Evolutionary conservation across 2,888 invertebrate species (phyloP), one percentile per base, ranked within the genome.

Genomic region (Drosophila colorata): DNA sequence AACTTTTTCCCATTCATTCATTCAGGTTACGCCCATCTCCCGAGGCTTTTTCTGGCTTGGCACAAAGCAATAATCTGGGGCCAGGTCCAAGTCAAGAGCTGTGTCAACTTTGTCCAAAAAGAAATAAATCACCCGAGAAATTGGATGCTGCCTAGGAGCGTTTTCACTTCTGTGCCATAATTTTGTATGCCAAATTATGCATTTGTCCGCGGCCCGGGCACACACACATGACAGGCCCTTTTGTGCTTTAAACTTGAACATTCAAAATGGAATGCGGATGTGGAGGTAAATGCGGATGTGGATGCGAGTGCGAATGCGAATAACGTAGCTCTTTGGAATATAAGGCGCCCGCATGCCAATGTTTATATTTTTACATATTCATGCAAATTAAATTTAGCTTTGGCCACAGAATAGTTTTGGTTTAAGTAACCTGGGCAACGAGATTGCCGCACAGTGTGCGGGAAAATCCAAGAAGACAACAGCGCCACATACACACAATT

Each of bases 81-180:
- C 44, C 69, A 59, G 61, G 66, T 61, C 65, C 71, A 52, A 80
- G 80, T 78, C 76, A 71, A 80, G 78, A 74, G 78, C 82, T 84
- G 66, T 73, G 85, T 80, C 84, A 88, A 87, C 79, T 79, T 83
- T 69, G 79, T 70, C 67, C 73, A 75, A 66, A 87, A 68, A 43
- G 58, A 87, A 74, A 87, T 87, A 85, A 88, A 88, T 88, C 87
- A 84, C 61, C 69, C 66, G 52, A 68, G 44, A 67, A 77, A 70
- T 67, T 58, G 69, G 57, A 49, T 57, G 55, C 33, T 40, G 49
- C 55, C 37, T 43, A 58, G 61, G 35, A 57, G 52, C 51, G 58
- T 11, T 47, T 31, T 25, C 13, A 52, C 4, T 65, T 37, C 43
- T 43, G 23, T 58, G 57, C 65, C 69, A 66, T 68, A 78, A 76